Base-by-base conservation (phyloP, 2,888 invertebrate genomes). In the Dryococelus australis region DNA sequence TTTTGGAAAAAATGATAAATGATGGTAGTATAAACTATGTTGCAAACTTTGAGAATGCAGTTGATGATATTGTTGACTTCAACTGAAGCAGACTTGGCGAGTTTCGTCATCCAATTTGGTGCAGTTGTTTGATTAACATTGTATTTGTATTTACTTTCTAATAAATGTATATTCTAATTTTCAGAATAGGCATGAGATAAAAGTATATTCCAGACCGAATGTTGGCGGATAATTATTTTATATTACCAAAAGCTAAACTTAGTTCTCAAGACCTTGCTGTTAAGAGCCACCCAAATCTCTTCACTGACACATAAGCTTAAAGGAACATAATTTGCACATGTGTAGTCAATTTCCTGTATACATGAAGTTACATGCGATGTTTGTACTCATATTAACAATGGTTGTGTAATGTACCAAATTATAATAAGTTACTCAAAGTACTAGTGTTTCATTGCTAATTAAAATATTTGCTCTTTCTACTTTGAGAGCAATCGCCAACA, bases 81-180 rank as follows among this genome's bases (percentile, higher is more conserved):
- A 24, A 83, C 27, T 83, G 26, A 83, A 83, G 83, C 35, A 28
- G 27, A 83, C 83, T 83, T 20, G 35, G 35, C 35, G 83, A 83
- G 16, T 83, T 8, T 27, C n/a, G 28, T 83, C 83, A 83, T 83
- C 35, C 83, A 20, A 13, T 83, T 83, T 1, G 12, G 20, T 28
- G 26, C 13, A 43, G 24, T 20, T 83, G 28, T 28, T 83, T 83
- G 28, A 83, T 83, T 12, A 26, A 65, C 65, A 10, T n/a, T 65
- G 65, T 65, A 1, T 65, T 10, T 65, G 65, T 16, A 2, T 65
- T 47, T 65, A 24, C 24, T 65, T n/a, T 20, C 16, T 65, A 65
- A 16, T 16, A n/a, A 10, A 16, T 65, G 10, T 65, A 65, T 35
- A 1, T 35, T 83, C 43, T 83, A 4, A 83, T 83, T 83, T 83